phyloP scores from a whole-genome alignment of 23 tunicate genomes.

The Ascidia mentula region DNA sequence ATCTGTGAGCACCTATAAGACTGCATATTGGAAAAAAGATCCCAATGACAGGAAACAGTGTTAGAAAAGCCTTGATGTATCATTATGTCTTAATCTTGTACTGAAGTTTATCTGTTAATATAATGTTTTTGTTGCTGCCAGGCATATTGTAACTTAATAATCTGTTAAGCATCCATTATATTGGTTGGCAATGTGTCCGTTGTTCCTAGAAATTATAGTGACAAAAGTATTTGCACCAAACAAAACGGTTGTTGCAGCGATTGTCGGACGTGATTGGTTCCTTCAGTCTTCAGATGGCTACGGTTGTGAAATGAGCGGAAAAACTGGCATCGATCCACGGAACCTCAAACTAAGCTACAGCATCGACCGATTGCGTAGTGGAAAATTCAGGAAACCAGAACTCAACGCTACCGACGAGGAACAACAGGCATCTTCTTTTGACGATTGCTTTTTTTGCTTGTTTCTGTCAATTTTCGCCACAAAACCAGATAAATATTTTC shows the following conservation, averaged over 20 bases:
- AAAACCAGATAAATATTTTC: too few relatives aligned
- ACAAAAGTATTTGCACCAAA: too few relatives aligned
- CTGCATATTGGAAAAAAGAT: slow-evolving; percentile 38
- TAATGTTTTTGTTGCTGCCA: too few relatives aligned
- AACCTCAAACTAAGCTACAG: slow-evolving; percentile 40
- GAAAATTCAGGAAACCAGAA: background rate
- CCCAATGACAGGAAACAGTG: background rate
- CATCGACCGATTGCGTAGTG: slow-evolving; percentile 21
- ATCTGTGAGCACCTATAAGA: slow-evolving; percentile 55
- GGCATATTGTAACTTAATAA: too few relatives aligned
- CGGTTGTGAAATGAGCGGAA: background rate
- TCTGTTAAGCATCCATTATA: too few relatives aligned
- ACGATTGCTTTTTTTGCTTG: background rate
- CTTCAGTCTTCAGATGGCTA: background rate
- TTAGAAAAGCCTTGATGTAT: too few relatives aligned
- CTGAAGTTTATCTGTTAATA: too few relatives aligned
- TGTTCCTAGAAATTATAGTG: too few relatives aligned
- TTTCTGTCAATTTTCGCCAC: too few relatives aligned
- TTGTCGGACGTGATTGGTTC: background rate
- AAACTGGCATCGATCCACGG: background rate
- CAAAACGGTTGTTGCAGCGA: slow-evolving; percentile 8
- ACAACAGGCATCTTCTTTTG: background rate
- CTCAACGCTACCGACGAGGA: background rate
- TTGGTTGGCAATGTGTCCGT: too few relatives aligned
- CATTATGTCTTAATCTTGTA: too few relatives aligned